These are phyloP conservation scores for Emys orbicularis DNA, from an alignment of 2,797 vertebrate genomes.

Conservation along the genomic window DNA sequence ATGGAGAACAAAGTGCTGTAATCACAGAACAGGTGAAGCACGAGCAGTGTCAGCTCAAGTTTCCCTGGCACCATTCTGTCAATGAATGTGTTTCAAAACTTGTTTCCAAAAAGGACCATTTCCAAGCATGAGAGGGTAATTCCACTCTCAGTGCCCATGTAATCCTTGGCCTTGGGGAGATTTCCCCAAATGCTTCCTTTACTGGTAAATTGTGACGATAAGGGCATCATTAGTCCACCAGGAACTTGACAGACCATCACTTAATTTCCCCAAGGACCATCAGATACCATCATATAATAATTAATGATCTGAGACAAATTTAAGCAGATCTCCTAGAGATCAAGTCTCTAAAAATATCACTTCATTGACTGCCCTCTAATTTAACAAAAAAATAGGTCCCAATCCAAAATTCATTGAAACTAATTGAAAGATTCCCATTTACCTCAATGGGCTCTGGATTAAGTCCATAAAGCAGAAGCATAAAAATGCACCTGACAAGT, in stretches of 20 bases:
- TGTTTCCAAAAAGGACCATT: not conserved
- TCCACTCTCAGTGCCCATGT: not conserved
- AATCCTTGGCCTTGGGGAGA: not conserved
- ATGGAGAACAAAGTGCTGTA: not conserved
- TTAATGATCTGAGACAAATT: not conserved
- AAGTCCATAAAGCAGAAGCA: not conserved
- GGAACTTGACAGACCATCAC: not conserved
- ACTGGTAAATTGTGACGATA: not conserved
- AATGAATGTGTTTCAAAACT: not conserved
- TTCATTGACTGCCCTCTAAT: not conserved
- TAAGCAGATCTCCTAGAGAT: not conserved
- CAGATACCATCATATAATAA: not conserved
- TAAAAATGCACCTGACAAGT: not conserved
- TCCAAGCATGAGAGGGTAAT: not conserved
- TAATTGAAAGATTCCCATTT: not conserved
- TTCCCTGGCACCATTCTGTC: not conserved
- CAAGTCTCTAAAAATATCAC: not conserved
- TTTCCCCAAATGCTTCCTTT: not conserved
- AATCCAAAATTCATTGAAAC: not conserved
- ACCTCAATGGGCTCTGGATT: not conserved
- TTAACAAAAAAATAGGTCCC: not conserved
- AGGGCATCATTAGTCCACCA: not conserved
- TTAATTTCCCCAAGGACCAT: not conserved
- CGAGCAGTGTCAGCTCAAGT: not conserved
- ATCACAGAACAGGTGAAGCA: not conserved